These are phyloP conservation scores for Panagrolaimus sp. DNA, from an alignment of 1,140 invertebrate species.

Conservation along the genomic window DNA sequence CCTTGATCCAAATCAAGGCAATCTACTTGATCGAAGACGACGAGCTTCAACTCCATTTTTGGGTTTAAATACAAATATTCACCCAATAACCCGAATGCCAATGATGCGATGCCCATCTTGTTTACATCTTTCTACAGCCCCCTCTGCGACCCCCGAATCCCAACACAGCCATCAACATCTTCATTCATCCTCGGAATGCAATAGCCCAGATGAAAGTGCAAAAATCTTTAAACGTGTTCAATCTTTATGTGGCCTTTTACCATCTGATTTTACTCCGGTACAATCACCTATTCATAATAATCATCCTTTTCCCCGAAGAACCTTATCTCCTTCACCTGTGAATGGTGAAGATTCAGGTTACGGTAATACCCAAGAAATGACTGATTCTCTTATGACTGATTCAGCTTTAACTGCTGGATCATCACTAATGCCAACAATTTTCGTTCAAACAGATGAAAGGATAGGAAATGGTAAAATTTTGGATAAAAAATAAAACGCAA, in stretches of 20 bases:
- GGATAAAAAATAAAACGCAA: too few species aligned
- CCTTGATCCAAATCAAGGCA: not conserved
- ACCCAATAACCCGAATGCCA: slow-evolving; percentile 16
- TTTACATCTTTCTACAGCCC: slow-evolving; percentile 12
- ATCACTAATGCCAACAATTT: slow-evolving; percentile 6
- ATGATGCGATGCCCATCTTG: slow-evolving; percentile 23
- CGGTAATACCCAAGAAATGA: not conserved
- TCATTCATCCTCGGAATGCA: not conserved
- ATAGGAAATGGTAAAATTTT: slow-evolving; percentile 4
- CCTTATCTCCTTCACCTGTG: not conserved
- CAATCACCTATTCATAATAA: not conserved
- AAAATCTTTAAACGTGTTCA: slow-evolving; percentile 19
- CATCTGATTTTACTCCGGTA: slow-evolving; percentile 20
- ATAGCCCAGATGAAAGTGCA: slow-evolving; percentile 1
- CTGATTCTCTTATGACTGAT: slow-evolving; percentile 1
- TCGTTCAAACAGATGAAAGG: not conserved
- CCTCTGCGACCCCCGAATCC: too few species aligned
- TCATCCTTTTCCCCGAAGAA: not conserved
- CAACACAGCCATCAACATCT: not conserved
- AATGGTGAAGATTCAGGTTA: not conserved
- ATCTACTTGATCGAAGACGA: slow-evolving; percentile 18
- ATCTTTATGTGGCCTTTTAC: slow-evolving; percentile 24
- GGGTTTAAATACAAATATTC: not conserved
- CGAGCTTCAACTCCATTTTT: slow-evolving; percentile 2
- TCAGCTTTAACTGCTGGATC: not conserved